Evolutionary conservation across 2,113 vertebrate genomes (phyloP), one percentile per base, ranked within the genome.

Genomic region (Rissa tridactyla): DNA sequence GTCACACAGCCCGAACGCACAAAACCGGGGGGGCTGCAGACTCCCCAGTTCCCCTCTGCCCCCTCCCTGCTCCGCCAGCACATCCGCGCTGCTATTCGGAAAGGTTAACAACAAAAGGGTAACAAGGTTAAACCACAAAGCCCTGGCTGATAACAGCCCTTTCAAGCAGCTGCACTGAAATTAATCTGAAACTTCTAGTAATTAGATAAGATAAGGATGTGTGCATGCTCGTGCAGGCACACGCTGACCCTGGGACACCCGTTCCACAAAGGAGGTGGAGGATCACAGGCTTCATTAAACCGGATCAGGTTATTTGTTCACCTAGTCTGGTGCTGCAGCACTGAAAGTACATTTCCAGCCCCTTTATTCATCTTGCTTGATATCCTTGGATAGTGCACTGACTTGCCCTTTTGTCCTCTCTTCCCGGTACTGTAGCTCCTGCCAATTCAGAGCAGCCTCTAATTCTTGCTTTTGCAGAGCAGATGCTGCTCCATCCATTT

Each of bases 181-280:
- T 98, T 95, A 95, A 98, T 97, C 93, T 92, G 95, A 94, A 98
- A 97, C 97, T 96, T 88, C 89, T 72, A 94, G 96, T 97, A 95
- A 97, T 98, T 97, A 97, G 97, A 96, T 97, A 97, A 98, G 97
- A 98, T 98, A 97, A 97, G 96, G 83, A 46, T 15, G 94, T 88
- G 92, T 94, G 89, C 86, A 3, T 26, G 94, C 92, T 85, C 22
- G 34, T 49, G 75, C 42, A 1, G 92, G 95, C 95, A 42, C 89
- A 90, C 38, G n/a, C 77, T 94, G 94, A 96, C 89, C 92, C 82
- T 27, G 95, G 86, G 86, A 90, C 92, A 51, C 60, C 60, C 68
- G 0, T 55, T 55, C 54, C 65, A 36, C 75, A 46, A 29, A 78
- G 89, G 73, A 77, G 73, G n/a, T 87, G 82, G 64, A 65, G 70